A percentile compares a stretch with the other conserved stretches of the same genome.
phyloP scores from a whole-genome alignment of 2,113 vertebrate species.

The Ginglymostoma cirratum region DNA sequence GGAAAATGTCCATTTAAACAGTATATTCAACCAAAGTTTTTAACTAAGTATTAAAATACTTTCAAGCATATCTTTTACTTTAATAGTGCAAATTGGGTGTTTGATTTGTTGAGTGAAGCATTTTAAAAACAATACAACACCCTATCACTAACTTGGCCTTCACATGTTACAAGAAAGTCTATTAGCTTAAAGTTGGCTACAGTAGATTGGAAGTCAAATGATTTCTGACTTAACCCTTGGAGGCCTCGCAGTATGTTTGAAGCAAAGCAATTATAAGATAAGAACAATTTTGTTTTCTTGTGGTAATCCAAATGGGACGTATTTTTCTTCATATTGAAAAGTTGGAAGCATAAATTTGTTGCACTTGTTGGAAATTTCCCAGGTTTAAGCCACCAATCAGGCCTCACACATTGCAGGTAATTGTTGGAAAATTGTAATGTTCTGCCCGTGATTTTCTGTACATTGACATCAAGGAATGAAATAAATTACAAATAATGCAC shows the following conservation, averaged over 20 bases:
- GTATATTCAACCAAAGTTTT: background rate
- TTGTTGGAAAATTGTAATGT: conserved; percentile 31
- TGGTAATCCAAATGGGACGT: background rate
- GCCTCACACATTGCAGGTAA: conserved; percentile 23
- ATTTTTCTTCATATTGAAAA: background rate
- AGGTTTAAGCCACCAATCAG: background rate
- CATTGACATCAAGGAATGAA: background rate
- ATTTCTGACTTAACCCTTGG: background rate
- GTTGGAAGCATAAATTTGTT: background rate
- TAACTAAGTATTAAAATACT: background rate
- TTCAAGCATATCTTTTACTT: background rate
- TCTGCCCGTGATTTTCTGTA: background rate
- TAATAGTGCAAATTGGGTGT: background rate
- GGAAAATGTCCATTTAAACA: background rate
- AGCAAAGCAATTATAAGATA: background rate
- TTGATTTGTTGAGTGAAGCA: background rate
- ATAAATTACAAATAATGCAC: background rate
- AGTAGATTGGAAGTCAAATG: background rate
- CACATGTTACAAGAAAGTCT: background rate
- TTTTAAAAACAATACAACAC: background rate
- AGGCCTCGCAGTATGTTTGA: background rate
- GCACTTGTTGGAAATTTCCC: background rate
- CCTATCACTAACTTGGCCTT: background rate
- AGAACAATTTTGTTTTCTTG: background rate
- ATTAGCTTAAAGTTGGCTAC: background rate